A percentile compares a stretch with the other conserved stretches of the same genome.
These are phyloP conservation scores for Meta bourneti DNA, from an alignment of 2,888 invertebrate genomes.

Conservation along the genomic window DNA sequence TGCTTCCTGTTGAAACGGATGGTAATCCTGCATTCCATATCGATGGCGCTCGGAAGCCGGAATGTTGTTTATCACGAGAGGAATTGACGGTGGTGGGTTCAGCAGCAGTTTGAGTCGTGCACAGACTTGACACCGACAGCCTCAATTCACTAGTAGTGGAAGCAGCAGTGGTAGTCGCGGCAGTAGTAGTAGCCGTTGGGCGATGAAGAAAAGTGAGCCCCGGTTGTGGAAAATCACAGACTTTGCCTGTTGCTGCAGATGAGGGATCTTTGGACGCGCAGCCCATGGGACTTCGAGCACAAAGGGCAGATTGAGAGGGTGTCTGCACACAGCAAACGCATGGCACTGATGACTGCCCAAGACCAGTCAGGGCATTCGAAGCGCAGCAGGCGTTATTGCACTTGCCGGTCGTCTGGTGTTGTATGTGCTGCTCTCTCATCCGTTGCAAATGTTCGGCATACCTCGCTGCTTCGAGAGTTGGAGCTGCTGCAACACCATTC, in stretches of 20 bases:
- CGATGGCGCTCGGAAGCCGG: slow-evolving; percentile 44
- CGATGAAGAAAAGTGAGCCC: slow-evolving; percentile 67
- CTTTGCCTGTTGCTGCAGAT: slow-evolving; percentile 64
- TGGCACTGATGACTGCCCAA: slow-evolving; percentile 61
- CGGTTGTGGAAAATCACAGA: slow-evolving; percentile 66
- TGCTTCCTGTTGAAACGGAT: slow-evolving; percentile 51
- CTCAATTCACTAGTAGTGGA: slow-evolving; percentile 42
- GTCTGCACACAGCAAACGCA: slow-evolving; percentile 73
- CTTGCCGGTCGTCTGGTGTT: slow-evolving; percentile 61
- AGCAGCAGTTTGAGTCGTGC: slow-evolving; percentile 54
- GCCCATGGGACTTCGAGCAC: slow-evolving; percentile 72
- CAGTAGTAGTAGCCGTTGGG: slow-evolving; percentile 67
- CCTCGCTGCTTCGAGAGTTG: slow-evolving; percentile 63
- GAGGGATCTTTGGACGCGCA: slow-evolving; percentile 69
- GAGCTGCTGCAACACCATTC: slow-evolving; percentile 50
- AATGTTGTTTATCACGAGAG: slow-evolving; percentile 49
- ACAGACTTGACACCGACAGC: slow-evolving; percentile 60
- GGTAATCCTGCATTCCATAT: slow-evolving; percentile 74
- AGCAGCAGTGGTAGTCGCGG: slow-evolving; percentile 22
- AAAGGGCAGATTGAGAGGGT: slow-evolving; percentile 71
- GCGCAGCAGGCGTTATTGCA: slow-evolving; percentile 70
- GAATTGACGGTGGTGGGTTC: slow-evolving; percentile 65
- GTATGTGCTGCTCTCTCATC: slow-evolving; percentile 68
- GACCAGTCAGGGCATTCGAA: slow-evolving; percentile 46
- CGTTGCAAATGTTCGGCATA: slow-evolving; percentile 74